Evolutionary conservation across 1,140 invertebrate genomes (phyloP).

Genomic region (Drosophila takahashii): DNA sequence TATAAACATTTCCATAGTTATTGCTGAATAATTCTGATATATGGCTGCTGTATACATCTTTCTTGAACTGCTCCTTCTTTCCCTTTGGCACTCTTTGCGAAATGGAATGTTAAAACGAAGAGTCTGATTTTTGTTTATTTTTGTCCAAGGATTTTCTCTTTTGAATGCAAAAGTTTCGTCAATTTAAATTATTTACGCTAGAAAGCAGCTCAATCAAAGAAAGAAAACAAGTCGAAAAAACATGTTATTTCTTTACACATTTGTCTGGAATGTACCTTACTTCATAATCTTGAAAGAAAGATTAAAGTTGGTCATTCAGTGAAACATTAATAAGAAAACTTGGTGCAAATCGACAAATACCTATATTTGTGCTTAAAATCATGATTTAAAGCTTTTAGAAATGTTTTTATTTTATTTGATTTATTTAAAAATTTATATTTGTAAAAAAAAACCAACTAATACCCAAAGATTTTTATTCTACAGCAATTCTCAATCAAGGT

Average conservation of each 20-base stretch:
- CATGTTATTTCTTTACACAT: background rate
- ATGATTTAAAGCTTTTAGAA: too few relatives aligned
- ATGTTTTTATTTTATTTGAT: too few relatives aligned
- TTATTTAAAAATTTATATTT: too few relatives aligned
- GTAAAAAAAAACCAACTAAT: too few relatives aligned
- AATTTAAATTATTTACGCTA: slow-evolving; percentile 41
- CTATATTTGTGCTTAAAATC: too few relatives aligned
- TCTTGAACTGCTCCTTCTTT: background rate
- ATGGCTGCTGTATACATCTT: slow-evolving; percentile 21
- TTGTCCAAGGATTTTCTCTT: slow-evolving; percentile 14
- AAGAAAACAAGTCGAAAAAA: slow-evolving; percentile 4
- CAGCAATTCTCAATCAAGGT: background rate
- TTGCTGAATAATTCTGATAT: slow-evolving; percentile 52
- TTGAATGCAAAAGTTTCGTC: slow-evolving; percentile 24
- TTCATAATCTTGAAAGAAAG: background rate
- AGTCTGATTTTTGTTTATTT: slow-evolving; percentile 18
- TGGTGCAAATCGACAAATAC: background rate
- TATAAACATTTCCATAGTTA: slow-evolving; percentile 39
- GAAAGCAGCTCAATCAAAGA: slow-evolving; percentile 31
- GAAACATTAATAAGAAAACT: background rate
- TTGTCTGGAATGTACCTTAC: background rate
- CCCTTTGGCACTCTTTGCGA: background rate
- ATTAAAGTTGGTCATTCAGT: background rate
- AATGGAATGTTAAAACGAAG: background rate
- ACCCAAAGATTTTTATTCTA: background rate